Conservation (phyloP, 2,888 invertebrate genomes). For the Acholoe squamosa region DNA sequence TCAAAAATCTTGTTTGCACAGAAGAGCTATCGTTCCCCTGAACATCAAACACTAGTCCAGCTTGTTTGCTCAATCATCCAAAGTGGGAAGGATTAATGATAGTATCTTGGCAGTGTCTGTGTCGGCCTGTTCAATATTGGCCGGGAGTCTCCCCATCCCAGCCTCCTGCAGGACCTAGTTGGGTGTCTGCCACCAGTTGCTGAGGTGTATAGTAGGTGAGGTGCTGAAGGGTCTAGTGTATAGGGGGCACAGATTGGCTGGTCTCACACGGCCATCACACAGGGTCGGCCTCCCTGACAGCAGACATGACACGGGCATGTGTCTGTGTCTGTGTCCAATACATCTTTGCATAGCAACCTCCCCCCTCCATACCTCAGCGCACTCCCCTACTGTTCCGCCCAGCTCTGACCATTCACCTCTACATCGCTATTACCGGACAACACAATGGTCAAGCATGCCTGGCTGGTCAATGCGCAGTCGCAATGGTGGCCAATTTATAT, state of each 20-base stretch:
- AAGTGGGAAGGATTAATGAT: not conserved
- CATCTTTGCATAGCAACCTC: not conserved
- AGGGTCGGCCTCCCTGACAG: not conserved
- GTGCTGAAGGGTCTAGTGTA: not conserved
- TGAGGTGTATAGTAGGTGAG: not conserved
- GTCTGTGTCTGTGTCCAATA: conserved; percentile 35
- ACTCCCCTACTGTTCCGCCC: not conserved
- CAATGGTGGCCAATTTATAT: not conserved
- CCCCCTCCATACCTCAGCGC: not conserved
- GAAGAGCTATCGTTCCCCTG: not conserved
- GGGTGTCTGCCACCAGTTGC: not conserved
- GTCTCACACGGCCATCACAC: not conserved
- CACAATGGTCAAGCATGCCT: conserved; percentile 27
- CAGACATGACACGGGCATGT: conserved; percentile 48
- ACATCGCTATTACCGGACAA: not conserved
- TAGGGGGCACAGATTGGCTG: conserved; percentile 7
- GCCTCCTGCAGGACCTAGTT: conserved; percentile 20
- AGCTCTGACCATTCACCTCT: not conserved
- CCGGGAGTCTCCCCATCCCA: not conserved
- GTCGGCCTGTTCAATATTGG: not conserved
- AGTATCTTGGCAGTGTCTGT: not conserved
- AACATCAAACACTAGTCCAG: conserved; percentile 22
- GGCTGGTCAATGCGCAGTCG: not conserved
- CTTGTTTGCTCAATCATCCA: not conserved
- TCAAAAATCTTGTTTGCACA: not conserved